Conservation (phyloP, 2,888 invertebrate species). For the Noctuana brunneofusca region DNA sequence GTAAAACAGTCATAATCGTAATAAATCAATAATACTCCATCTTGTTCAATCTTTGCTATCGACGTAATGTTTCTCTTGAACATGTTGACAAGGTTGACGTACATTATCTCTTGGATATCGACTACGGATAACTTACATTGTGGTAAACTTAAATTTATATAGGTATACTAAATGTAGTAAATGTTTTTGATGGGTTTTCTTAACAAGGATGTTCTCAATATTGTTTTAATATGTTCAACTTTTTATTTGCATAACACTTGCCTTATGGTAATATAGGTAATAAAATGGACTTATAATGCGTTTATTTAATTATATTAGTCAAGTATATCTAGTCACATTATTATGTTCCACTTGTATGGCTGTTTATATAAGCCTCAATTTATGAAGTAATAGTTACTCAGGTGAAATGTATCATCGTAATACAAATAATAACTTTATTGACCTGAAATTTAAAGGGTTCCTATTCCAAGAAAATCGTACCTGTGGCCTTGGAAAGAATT, state of each 20-base stretch:
- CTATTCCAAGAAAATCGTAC: too few species aligned
- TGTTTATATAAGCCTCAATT: not conserved
- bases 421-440: too few species aligned
- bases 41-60: conserved; percentile 16
- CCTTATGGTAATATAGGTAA: not conserved
- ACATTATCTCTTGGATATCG: not conserved
- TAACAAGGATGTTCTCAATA: too few species aligned
- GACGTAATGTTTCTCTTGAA: conserved; percentile 9
- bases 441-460: too few species aligned
- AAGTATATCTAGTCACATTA: too few species aligned
- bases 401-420: too few species aligned
- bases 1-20: not conserved
- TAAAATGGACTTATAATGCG: not conserved
- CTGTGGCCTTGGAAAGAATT: too few species aligned
- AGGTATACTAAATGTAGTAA: too few species aligned
- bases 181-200: too few species aligned
- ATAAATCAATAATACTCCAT: conserved; percentile 25
- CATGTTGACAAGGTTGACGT: not conserved
- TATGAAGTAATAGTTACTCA: not conserved
- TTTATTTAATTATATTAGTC: conserved; percentile 1
- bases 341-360: not conserved
- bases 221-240: too few species aligned
- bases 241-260: not conserved
- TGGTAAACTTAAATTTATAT: not conserved
- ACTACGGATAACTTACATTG: not conserved